Base-by-base conservation (phyloP, 92 coral and sea anemone genomes). In the Metridium senile region DNA sequence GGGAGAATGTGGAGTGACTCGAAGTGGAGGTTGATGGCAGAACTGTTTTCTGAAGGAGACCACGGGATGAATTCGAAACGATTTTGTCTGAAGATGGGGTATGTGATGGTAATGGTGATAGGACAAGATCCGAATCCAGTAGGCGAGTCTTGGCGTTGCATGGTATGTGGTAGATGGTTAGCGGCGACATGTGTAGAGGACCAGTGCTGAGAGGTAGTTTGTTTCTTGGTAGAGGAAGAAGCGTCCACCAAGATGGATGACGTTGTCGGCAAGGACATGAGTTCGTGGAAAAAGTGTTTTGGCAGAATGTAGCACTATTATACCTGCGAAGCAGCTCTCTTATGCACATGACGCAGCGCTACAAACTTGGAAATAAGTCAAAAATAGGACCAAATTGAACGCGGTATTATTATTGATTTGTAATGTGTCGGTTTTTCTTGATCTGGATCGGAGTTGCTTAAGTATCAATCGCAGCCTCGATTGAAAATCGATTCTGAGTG, bases 1-100 rank as follows among this genome's bases (percentile, higher is more conserved):
- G 82, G 76, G 20, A 76, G 83, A 9, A 78, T 52, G 17, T 67
- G n/a, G 11, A 78, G 26, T 33, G 83, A 68, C 39, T 46, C 47
- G 75, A 67, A 78, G 61, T 78, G 83, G 25, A 78, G 75, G 21
- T 78, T 3, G 13, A 53, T 4, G 7, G 72, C 0, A 20, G 49
- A 2, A 22, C 33, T 62, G 30, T 56, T 72, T 3, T 53, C 70
- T 29, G 39, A 28, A 26, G 84, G 54, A 18, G 51, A 56, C 84
- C 84, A 80, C 2, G 43, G 78, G 8, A 54, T 66, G 47, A 65
- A 79, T 4, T 61, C 19, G 0, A 68, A 20, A 27, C n/a, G 54
- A 3, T 54, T 54, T 2, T 20, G 20, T 13, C 59, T 16, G 59
- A 54, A 54, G 16, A 54, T 20, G 17, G 59, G 59, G 4, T 3